Evolutionary conservation across 2,888 invertebrate species (phyloP).

Genomic region (Eilema caniola): DNA sequence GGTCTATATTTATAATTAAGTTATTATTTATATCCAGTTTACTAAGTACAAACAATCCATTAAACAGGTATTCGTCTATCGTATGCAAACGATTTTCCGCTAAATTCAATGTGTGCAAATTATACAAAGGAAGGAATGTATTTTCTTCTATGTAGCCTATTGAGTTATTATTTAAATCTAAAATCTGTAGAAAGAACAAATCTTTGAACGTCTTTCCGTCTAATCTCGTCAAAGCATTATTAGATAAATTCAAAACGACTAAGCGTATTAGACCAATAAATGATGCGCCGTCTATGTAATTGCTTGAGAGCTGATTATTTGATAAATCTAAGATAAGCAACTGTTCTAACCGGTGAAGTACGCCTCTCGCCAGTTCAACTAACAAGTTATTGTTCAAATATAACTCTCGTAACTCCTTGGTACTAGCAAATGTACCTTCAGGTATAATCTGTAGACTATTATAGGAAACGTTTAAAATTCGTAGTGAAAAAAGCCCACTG

Average conservation of each 20-base stretch:
- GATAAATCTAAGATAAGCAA: slow-evolving; percentile 95
- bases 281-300: slow-evolving; percentile 94
- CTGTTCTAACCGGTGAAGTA: slow-evolving; percentile 95
- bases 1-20: slow-evolving; percentile 91
- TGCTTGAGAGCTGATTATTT: slow-evolving; percentile 94
- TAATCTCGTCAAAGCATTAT: slow-evolving; percentile 94
- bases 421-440: slow-evolving; percentile 93
- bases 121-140: slow-evolving; percentile 95
- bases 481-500: slow-evolving; percentile 92
- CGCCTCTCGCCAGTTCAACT: slow-evolving; percentile 93
- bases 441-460: slow-evolving; percentile 94
- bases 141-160: slow-evolving; percentile 95
- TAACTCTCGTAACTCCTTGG: slow-evolving; percentile 93
- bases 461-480: slow-evolving; percentile 94
- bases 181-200: slow-evolving; percentile 94
- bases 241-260: slow-evolving; percentile 94
- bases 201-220: slow-evolving; percentile 95
- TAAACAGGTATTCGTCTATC: slow-evolving; percentile 93
- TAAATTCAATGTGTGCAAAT: slow-evolving; percentile 95
- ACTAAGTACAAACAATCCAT: slow-evolving; percentile 93
- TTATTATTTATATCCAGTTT: slow-evolving; percentile 95
- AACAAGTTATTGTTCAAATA: slow-evolving; percentile 95
- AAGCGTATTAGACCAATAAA: slow-evolving; percentile 95
- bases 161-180: slow-evolving; percentile 95
- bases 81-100: slow-evolving; percentile 95